These are phyloP conservation scores for Camptogramma bilineatum DNA, from an alignment of 2,888 invertebrate species.

Conservation along the genomic window DNA sequence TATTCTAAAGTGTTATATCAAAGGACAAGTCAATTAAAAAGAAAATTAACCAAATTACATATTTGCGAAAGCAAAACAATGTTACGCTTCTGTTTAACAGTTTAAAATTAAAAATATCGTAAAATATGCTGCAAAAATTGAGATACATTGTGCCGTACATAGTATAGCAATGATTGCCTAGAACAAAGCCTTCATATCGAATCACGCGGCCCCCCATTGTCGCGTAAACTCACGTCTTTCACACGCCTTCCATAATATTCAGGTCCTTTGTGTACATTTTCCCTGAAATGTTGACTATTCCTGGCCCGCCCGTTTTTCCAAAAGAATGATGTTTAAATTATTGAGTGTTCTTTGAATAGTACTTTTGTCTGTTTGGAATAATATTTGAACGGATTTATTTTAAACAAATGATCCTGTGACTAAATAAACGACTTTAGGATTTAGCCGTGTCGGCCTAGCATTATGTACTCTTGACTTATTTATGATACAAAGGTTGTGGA, in stretches of 20 bases:
- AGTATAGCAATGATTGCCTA: neutral
- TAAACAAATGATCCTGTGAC: too few relatives aligned
- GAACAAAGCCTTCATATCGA: neutral
- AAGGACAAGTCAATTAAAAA: too few relatives aligned
- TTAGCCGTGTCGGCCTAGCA: too few relatives aligned
- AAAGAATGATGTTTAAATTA: neutral
- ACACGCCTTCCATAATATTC: slow-evolving; percentile 15
- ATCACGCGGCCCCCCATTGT: neutral
- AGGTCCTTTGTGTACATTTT: slow-evolving; percentile 11
- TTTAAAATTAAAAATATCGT: too few relatives aligned
- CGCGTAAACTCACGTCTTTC: slow-evolving; percentile 9
- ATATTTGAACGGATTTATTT: neutral
- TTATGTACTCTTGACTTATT: too few relatives aligned
- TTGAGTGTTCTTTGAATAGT: neutral
- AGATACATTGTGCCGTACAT: neutral
- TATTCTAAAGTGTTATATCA: too few relatives aligned
- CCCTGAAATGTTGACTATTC: slow-evolving; percentile 10
- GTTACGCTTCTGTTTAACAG: too few relatives aligned
- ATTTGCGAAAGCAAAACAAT: too few relatives aligned
- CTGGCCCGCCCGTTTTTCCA: neutral
- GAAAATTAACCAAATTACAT: too few relatives aligned
- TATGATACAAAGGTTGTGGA: too few relatives aligned
- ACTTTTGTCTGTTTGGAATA: neutral
- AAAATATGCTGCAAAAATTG: too few relatives aligned
- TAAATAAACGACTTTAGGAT: too few relatives aligned